Evolutionary conservation across 2,797 vertebrate genomes (phyloP).

Genomic region (Rhyacichthys aspro): DNA sequence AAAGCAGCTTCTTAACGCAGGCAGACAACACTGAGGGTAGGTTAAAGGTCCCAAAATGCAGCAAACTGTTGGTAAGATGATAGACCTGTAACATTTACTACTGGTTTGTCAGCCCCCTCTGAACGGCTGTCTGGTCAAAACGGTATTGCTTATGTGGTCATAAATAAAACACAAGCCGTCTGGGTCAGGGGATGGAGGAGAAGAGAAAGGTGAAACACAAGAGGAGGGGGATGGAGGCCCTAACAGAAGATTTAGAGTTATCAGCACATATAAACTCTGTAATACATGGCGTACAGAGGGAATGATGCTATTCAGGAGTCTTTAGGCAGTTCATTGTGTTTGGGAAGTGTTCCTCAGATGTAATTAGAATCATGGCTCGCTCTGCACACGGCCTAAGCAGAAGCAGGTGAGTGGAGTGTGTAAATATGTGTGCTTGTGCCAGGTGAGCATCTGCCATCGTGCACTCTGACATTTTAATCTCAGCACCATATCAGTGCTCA

Average conservation of each 20-base stretch:
- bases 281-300: conserved; percentile 16
- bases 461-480: conserved; percentile 68
- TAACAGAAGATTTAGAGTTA: conserved; percentile 1
- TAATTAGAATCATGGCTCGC: conserved; percentile 47
- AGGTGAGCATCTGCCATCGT: conserved; percentile 49
- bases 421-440: conserved; percentile 21
- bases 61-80: conserved; percentile 14
- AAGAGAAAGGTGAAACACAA: not conserved
- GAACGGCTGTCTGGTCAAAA: conserved; percentile 37
- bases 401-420: conserved; percentile 32
- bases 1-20: conserved; percentile 28
- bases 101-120: conserved; percentile 40
- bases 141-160: conserved; percentile 14
- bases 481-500: conserved; percentile 51
- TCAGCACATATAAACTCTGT: conserved; percentile 14
- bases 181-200: conserved; percentile 15
- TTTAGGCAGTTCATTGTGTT: conserved; percentile 30
- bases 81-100: conserved; percentile 58
- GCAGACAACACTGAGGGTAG: conserved; percentile 14
- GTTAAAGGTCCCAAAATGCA: conserved; percentile 2
- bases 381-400: conserved; percentile 30
- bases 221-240: conserved; percentile 13
- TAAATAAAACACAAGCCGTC: conserved; percentile 54
- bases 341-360: conserved; percentile 24
- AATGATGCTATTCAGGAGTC: conserved; percentile 29